Conservation (phyloP, 2,113 vertebrate species). For the Neotragus moschatus region DNA sequence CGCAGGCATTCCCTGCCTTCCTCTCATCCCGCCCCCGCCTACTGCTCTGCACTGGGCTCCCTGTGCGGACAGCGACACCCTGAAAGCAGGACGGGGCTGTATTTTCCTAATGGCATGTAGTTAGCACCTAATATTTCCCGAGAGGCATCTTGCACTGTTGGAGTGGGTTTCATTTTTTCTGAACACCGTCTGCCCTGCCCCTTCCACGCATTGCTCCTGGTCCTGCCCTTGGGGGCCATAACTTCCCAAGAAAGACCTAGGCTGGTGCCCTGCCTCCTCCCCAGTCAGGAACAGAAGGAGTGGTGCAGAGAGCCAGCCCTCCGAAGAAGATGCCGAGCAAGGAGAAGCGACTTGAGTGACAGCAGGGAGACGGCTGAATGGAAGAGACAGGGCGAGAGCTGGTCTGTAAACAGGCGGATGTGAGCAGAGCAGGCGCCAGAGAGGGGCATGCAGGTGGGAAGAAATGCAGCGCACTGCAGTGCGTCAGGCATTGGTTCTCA, state of each 20-base stretch:
- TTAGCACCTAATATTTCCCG: background rate
- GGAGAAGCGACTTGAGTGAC: background rate
- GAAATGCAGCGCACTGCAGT: fast-evolving
- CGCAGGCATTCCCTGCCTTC: background rate
- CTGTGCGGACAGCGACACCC: background rate
- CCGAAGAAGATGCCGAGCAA: background rate
- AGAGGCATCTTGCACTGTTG: too few relatives aligned
- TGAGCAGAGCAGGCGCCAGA: fast-evolving
- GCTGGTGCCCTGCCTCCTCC: background rate
- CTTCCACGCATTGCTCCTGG: background rate
- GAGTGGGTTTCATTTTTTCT: background rate
- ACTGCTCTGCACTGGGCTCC: background rate
- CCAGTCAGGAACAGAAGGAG: background rate
- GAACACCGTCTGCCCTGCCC: background rate
- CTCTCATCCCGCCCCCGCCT: fast-evolving
- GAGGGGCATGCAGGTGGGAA: background rate
- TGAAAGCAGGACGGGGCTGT: background rate
- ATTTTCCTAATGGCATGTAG: background rate
- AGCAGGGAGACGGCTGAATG: too few relatives aligned
- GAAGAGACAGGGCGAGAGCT: background rate
- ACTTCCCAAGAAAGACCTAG: background rate
- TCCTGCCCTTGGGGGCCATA: background rate
- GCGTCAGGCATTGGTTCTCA: fast-evolving
- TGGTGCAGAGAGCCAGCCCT: background rate
- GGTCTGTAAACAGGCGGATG: background rate